Conservation (phyloP, 2,113 vertebrate genomes). For the Choloepus hoffmanni region DNA sequence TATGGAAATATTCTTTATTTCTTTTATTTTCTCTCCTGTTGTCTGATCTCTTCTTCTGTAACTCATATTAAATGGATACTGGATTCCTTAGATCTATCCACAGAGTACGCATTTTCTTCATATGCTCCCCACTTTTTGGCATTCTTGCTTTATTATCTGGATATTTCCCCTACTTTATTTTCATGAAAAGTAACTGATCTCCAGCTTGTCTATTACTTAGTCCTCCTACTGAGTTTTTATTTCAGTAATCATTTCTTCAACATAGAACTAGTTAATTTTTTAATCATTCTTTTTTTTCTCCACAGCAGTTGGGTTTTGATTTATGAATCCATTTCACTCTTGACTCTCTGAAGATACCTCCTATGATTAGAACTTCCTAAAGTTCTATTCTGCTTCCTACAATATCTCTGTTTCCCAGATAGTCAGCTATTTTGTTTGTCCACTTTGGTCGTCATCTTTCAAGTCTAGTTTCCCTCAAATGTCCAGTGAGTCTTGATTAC, state of each 20-base stretch:
- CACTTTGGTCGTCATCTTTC: not conserved
- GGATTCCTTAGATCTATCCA: not conserved
- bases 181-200: slow-evolving; percentile 11
- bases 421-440: not conserved
- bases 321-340: slow-evolving; percentile 3
- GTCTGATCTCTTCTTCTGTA: not conserved
- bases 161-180: slow-evolving; percentile 40
- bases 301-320: not conserved
- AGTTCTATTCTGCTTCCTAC: not conserved
- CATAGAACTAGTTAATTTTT: not conserved
- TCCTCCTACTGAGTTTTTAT: slow-evolving; percentile 20
- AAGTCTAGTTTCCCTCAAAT: not conserved
- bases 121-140: not conserved
- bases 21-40: not conserved
- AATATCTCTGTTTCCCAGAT: not conserved
- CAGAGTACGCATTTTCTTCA: not conserved
- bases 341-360: slow-evolving; percentile 2
- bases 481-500: not conserved
- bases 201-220: slow-evolving; percentile 38
- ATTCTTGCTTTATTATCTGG: slow-evolving; percentile 25
- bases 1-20: not conserved
- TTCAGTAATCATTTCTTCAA: slow-evolving; percentile 40
- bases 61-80: not conserved
- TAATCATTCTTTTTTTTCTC: slow-evolving; percentile 26
- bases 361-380: not conserved